These are phyloP conservation scores for Griposia aprilina DNA, from an alignment of 2,888 invertebrate genomes.

Conservation along the genomic window DNA sequence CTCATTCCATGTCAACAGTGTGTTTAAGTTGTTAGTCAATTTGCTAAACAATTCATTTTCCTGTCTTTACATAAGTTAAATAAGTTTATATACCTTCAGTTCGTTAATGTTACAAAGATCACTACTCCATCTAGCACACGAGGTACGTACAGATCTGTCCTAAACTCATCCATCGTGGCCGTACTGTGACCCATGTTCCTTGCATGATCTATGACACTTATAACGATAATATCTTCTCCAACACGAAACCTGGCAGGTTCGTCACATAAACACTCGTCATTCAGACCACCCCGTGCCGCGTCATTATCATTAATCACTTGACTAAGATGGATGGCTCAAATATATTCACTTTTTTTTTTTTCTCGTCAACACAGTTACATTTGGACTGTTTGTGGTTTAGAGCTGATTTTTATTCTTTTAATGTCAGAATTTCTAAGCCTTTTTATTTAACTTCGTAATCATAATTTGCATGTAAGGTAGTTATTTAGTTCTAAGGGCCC, in stretches of 20 bases:
- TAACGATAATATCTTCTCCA: conserved; percentile 34
- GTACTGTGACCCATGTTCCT: background rate
- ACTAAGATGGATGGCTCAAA: conserved; percentile 72
- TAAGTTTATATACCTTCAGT: background rate
- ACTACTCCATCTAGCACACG: background rate
- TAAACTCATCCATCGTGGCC: conserved; percentile 1
- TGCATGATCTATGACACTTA: conserved; percentile 28
- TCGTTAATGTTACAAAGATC: background rate
- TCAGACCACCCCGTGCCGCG: conserved; percentile 60
- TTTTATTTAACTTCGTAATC: background rate
- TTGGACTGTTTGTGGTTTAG: conserved; percentile 26
- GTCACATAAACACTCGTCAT: conserved; percentile 64
- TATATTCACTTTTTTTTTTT: conserved; percentile 69
- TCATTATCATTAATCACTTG: conserved; percentile 73
- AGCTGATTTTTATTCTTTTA: background rate
- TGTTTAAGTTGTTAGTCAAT: background rate
- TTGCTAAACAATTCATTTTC: background rate
- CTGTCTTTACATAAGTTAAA: background rate
- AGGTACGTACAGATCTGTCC: background rate
- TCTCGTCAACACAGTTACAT: conserved; percentile 46
- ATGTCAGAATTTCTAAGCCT: background rate
- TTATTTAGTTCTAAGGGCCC: conserved; percentile 2
- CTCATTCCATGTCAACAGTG: background rate
- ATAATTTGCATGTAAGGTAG: background rate
- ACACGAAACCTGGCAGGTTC: conserved; percentile 53